Base-by-base conservation (phyloP, 2,888 invertebrate species). In the Sinodicranocentrus sp. region DNA sequence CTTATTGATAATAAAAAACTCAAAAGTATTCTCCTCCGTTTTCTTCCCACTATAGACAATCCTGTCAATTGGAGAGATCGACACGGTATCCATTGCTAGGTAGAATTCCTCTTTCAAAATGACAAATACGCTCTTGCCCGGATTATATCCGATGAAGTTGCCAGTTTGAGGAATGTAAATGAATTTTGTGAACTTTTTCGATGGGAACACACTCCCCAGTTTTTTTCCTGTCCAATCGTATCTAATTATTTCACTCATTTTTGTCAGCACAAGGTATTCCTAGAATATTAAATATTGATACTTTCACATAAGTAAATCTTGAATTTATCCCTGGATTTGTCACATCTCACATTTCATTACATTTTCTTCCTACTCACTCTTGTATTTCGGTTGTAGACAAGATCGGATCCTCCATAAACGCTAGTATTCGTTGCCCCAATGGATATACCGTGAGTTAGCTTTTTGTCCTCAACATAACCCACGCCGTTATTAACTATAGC, bases 201-300 rank as follows among this genome's bases (percentile, higher is more conserved):
- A 44, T 1, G 88, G 79, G 26, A 61, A 44, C 8, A 83, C 78
- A 17, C 61, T 43, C 17, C 85, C 85, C 15, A 85, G 28, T n/a
- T 82, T 84, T 1, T 71, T 72, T 10, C 88, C 88, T 23, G 84
- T 59, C 87, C 87, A 88, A 76, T 85, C 85, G 68, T 82, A 89
- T 2, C 85, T 71, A 0, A 84, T 52, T 67, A 89, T 82, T 23
- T 87, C 86, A 10, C 85, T 86, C 65, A 85, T 72, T 77, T 85
- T 88, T 33, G 80, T 88, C 15, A 87, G 63, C n/a, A 85, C 52
- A 13, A 88, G 57, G 57, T 88, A 89, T 68, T 89, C 89, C 87
- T 89, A 28, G 2, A 33, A 44, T 6, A n/a, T 26, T 21, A 23
- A 59, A 59, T 21, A 19, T 23, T 5, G 19, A n/a, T 59, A 23